Percentiles rank a stretch among this genome's conserved stretches.
phyloP scores from a whole-genome alignment of 2,888 invertebrate genomes.

The Callyntrura sp. region DNA sequence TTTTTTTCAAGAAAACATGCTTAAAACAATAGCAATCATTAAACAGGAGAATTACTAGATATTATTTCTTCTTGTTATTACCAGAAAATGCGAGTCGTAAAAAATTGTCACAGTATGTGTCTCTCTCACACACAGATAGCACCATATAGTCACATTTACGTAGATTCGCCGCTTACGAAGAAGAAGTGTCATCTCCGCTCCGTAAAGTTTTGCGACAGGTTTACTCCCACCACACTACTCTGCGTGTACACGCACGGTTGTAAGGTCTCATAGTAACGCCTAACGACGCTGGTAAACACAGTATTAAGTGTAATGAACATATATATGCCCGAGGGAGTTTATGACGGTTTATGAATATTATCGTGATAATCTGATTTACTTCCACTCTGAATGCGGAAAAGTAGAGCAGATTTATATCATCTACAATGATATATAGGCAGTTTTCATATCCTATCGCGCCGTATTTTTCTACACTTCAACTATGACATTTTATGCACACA shows the following conservation, averaged over 20 bases:
- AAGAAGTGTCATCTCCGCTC: slow-evolving; percentile 33
- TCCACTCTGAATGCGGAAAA: slow-evolving; percentile 19
- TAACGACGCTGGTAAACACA: neutral
- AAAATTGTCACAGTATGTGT: slow-evolving; percentile 6
- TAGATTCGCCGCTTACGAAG: too few relatives aligned
- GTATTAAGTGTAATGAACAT: neutral
- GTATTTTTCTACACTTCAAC: too few relatives aligned
- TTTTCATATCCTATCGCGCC: slow-evolving; percentile 16
- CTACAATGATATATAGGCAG: neutral
- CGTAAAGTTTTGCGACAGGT: slow-evolving; percentile 9
- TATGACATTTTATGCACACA: too few relatives aligned
- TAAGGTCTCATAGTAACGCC: too few relatives aligned
- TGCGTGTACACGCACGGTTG: too few relatives aligned
- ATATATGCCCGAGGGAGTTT: neutral
- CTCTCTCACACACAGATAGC: neutral
- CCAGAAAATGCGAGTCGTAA: neutral
- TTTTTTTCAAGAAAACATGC: neutral
- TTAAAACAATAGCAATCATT: too few relatives aligned
- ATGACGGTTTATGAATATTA: neutral
- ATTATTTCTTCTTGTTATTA: neutral
- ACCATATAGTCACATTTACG: neutral
- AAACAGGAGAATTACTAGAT: slow-evolving; percentile 12
- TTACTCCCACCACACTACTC: neutral
- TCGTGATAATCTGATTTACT: slow-evolving; percentile 31
- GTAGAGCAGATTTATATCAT: slow-evolving; percentile 49